Conservation (phyloP, 2,797 vertebrate species). For the Enteromius mattozi region DNA sequence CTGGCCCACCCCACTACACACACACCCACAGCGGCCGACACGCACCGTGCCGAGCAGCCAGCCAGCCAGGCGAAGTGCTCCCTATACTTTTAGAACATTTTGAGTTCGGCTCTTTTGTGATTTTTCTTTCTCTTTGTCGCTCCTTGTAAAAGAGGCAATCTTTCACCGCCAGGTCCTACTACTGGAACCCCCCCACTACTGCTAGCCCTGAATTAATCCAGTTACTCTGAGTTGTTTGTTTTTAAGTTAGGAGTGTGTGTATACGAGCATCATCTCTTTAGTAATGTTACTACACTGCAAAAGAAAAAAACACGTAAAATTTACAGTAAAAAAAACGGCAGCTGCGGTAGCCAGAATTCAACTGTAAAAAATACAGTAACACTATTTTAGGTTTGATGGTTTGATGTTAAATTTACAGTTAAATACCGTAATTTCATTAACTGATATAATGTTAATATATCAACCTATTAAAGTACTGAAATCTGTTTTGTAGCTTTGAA, state of each 20-base stretch:
- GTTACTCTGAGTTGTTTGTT: slow-evolving; percentile 71
- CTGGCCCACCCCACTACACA: slow-evolving; percentile 87
- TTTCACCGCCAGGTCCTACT: slow-evolving; percentile 91
- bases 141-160: slow-evolving; percentile 96
- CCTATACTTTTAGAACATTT: slow-evolving; percentile 84
- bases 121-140: slow-evolving; percentile 99
- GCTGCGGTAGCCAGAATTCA: no score
- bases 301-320: no score
- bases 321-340: no score
- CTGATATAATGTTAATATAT: no score
- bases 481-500: no score
- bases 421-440: no score
- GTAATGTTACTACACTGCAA: slow-evolving; percentile 66
- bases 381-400: no score
- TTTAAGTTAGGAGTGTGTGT: slow-evolving; percentile 54
- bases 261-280: slow-evolving; percentile 67
- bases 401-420: no score
- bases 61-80: slow-evolving; percentile 72
- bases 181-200: slow-evolving; percentile 70
- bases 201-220: slow-evolving; percentile 67
- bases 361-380: no score
- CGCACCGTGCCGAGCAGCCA: slow-evolving; percentile 49
- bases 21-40: slow-evolving; percentile 55
- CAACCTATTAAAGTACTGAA: no score
- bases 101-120: slow-evolving; percentile 98